Base-by-base conservation (phyloP, 2,113 vertebrate species). In the Hemichromis elongatus region DNA sequence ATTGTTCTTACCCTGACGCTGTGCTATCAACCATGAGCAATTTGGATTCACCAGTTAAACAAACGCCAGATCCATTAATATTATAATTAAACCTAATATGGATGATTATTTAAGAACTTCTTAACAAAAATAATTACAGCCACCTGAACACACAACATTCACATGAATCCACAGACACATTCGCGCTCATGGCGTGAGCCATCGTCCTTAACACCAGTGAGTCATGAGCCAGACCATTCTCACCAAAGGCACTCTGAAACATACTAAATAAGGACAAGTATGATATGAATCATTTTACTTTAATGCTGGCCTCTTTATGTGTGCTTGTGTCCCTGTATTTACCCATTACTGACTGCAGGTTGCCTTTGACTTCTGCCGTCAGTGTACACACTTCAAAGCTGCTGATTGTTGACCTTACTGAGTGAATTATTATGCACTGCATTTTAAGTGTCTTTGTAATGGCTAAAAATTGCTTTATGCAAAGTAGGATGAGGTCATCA, bases 401-500 rank as follows among this genome's bases (percentile, higher is more conserved):
- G 81, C 78, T 16, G 30, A 24, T 54, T 21, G 79, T 80, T 79
- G 33, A 28, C 19, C 21, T 81, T 66, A 57, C 24, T 57, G 59
- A 77, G 9, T 12, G 3, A 37, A 59, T 68, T 42, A 68, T 85
- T 79, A 53, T 21, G 42, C 9, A 3, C 42, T 85, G 18, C 70
- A 52, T 52, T 52, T 52, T n/a, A 85, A 89, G 84, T 52, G 70
- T 79, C 18, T 61, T 24, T 68, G 68, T 73, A 68, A 61, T 73
- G 52, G 59, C 57, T 66, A 50, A 77, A 88, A 84, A 77, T 50
- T 9, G 75, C 53, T 89, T 85, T 87, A 82, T 86, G 66, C 82
- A 66, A 40, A 50, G 11, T 11, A 81, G 47, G 73, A 52, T 55
- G 21, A 88, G 77, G 92, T 84, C 70, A 57, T 86, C 78, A 40